Evolutionary conservation across 2,888 invertebrate species (phyloP), one percentile per base, ranked within the genome.

Genomic region (Melanchra persicariae): DNA sequence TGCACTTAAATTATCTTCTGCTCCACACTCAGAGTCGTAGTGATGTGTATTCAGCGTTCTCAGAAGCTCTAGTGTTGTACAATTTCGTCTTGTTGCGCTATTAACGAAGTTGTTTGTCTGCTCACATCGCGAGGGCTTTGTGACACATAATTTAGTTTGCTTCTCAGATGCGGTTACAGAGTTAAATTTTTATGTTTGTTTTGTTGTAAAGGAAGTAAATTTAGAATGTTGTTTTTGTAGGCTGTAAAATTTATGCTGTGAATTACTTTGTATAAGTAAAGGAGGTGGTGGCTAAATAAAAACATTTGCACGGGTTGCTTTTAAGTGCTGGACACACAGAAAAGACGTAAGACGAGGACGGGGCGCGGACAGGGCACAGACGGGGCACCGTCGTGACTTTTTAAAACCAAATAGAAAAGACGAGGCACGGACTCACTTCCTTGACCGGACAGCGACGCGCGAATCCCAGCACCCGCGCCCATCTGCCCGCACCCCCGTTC

Each of bases 101-200:
- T 74, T 79, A 72, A 71, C 72, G 47, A 60, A 49, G 78, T 63
- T 78, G 58, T 64, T 59, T 73, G 37, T 60, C 55, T 64, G 57
- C 58, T 45, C 47, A n/a, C 66, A 62, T 37, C 47, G 54, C 34
- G 24, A 26, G 57, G 10, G 66, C 62, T 77, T 66, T 74, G 80
- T 62, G 74, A 52, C 74, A 62, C 22, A 49, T 80, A 79, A 79
- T 66, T 66, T 77, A 43, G 52, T 74, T 74, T 74, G 66, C 24
- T 62, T 52, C 34, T 59, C 24, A 47, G 45, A 78, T 60, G 49
- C 52, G n/a, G 52, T 79, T 65, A 43, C 7, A 24, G n/a, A 4
- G 43, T 49, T 26, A 26, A 9, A 6, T 43, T 34, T 30, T 49
- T 45, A 22, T 55, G 34, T 49, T 17, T 49, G n/a, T 43, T 43